Evolutionary conservation across 2,888 invertebrate species (phyloP), one percentile per base, ranked within the genome.

Genomic region (Chymomyza fuscimana): DNA sequence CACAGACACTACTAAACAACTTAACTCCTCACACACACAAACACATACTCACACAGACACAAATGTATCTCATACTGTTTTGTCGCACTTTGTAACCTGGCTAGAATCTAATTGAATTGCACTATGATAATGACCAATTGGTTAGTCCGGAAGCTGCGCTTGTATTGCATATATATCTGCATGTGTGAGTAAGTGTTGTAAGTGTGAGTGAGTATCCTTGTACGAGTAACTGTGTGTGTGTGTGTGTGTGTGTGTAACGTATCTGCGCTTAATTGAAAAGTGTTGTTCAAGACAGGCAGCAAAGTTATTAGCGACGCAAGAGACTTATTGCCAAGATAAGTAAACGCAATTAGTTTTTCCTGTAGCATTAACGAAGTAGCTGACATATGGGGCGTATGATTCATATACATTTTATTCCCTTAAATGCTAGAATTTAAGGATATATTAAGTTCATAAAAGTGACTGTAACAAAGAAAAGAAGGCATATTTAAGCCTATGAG

Each of bases 81-180:
- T 58, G 68, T n/a, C 22, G 54, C 16, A 22, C 73, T 54, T 67
- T 66, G 61, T 69, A 58, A 25, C 19, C 58, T 58, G 70, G 74
- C 76, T 6, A 63, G 67, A 50, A 22, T 78, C 86, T 82, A 87
- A 87, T 85, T 82, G 83, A 83, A 85, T 87, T 87, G 83, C 81
- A 74, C 63, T 70, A 70, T 71, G 60, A 74, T 82, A 87, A 87
- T 85, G 77, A 70, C 46, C 50, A 65, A 67, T 65, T 61, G 65
- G 7, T 46, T 58, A 54, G 40, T 7, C 1, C 9, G 32, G 32
- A 32, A 7, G 4, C 25, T 25, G 25, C 25, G 32, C 32, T 25
- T 56, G 59, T 15, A 40, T 19, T 59, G 22, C 7, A 3, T 67
- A 56, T 36, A 51, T 25, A 32, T 16, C 16, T 51, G 16, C 16